These are phyloP conservation scores for Columba livia DNA, from an alignment of 2,113 vertebrate species.

Conservation along the genomic window DNA sequence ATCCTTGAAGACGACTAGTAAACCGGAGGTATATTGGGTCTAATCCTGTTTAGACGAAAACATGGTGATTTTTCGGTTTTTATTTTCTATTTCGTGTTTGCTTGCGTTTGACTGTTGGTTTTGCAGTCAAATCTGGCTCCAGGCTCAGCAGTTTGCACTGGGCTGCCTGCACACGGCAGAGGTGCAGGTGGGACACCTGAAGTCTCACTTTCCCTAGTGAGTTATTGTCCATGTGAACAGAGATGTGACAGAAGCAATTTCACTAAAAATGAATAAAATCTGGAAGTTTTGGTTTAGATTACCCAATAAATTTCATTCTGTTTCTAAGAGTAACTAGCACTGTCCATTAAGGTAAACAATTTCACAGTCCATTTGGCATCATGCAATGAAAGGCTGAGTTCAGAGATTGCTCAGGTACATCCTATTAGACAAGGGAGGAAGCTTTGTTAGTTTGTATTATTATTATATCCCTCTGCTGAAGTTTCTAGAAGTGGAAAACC, in stretches of 20 bases:
- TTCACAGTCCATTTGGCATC: slow-evolving; percentile 54
- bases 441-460: background rate
- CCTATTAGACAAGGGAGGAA: background rate
- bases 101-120: background rate
- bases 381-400: background rate
- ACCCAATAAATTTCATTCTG: background rate
- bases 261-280: background rate
- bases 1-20: background rate
- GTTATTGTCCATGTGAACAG: background rate
- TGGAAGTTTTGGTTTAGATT: background rate
- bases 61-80: background rate
- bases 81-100: background rate
- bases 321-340: slow-evolving; percentile 11
- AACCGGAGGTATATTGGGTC: background rate
- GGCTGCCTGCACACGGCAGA: rapidly evolving
- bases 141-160: rapidly evolving
- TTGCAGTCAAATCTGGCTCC: background rate
- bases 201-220: background rate
- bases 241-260: background rate
- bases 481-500: background rate
- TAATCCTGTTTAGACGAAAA: background rate
- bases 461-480: background rate
- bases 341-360: slow-evolving; percentile 52
- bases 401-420: background rate
- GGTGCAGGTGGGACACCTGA: background rate